These are phyloP conservation scores for Peromyscus californicus DNA, from an alignment of 2,113 vertebrate genomes.

Conservation along the genomic window DNA sequence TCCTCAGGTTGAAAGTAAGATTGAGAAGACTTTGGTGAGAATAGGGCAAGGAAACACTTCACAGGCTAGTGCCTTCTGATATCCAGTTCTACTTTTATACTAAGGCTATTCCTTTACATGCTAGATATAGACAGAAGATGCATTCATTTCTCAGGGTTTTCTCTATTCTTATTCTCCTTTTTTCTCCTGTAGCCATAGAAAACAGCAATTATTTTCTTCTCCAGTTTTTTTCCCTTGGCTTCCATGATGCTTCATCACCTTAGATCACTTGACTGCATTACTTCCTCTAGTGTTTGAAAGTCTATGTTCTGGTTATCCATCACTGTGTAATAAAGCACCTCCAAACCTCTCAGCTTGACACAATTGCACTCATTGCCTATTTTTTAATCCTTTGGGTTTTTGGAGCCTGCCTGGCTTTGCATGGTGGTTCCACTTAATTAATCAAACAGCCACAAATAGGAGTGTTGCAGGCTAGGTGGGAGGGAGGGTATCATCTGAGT, in stretches of 20 bases:
- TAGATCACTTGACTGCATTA: not conserved
- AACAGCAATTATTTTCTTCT: not conserved
- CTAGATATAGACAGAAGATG: not conserved
- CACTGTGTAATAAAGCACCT: not conserved
- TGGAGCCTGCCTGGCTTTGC: not conserved
- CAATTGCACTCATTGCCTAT: conserved; percentile 9
- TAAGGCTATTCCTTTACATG: not conserved
- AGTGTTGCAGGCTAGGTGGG: not conserved
- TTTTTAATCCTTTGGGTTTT: not conserved
- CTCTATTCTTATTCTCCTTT: not conserved
- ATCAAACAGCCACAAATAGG: not conserved
- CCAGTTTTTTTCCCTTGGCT: conserved; percentile 24
- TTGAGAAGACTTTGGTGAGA: not conserved
- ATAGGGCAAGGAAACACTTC: not conserved
- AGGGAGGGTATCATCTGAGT: not conserved
- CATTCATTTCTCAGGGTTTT: not conserved
- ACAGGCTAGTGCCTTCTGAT: not conserved
- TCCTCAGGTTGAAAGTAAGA: not conserved
- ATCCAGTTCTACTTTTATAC: not conserved
- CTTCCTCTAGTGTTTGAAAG: not conserved
- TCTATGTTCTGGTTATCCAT: not conserved
- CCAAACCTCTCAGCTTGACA: conserved; percentile 9
- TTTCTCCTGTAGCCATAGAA: not conserved
- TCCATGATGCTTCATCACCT: not conserved
- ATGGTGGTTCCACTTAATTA: not conserved